phyloP scores from a whole-genome alignment of 23 tunicate genomes.

The Ascidia mentula region DNA sequence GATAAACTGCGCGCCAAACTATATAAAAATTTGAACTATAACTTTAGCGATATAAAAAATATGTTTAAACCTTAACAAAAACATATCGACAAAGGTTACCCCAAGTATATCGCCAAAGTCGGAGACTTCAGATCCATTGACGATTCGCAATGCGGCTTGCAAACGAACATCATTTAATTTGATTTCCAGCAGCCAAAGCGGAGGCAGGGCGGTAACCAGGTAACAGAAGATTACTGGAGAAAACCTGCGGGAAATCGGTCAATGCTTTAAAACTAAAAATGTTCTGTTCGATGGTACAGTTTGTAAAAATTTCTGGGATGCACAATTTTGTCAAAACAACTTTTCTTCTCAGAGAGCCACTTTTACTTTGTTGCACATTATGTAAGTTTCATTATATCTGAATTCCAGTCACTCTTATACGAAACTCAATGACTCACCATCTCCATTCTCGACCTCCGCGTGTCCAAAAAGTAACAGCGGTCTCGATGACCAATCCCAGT shows the following conservation, averaged over 20 bases:
- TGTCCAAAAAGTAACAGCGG: slow-evolving; percentile 37
- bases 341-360: too few relatives aligned
- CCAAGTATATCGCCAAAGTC: slow-evolving; percentile 14
- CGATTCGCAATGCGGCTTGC: neutral
- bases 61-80: neutral
- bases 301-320: too few relatives aligned
- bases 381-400: too few relatives aligned
- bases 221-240: slow-evolving; percentile 86
- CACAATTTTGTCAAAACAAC: too few relatives aligned
- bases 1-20: too few relatives aligned
- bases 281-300: too few relatives aligned
- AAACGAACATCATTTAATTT: slow-evolving; percentile 38
- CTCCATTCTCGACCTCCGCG: slow-evolving; percentile 74
- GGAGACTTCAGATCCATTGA: neutral
- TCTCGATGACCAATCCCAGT: slow-evolving; percentile 57
- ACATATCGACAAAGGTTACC: slow-evolving; percentile 9
- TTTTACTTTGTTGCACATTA: too few relatives aligned
- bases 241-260: slow-evolving; percentile 44
- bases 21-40: too few relatives aligned
- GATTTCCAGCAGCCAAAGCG: slow-evolving; percentile 73
- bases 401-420: too few relatives aligned
- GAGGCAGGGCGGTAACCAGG: slow-evolving; percentile 58
- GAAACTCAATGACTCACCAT: slow-evolving; percentile 75
- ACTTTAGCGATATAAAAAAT: too few relatives aligned
- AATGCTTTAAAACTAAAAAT: too few relatives aligned